Conservation (phyloP, 1,140 invertebrate genomes). For the Cydia amplana region DNA sequence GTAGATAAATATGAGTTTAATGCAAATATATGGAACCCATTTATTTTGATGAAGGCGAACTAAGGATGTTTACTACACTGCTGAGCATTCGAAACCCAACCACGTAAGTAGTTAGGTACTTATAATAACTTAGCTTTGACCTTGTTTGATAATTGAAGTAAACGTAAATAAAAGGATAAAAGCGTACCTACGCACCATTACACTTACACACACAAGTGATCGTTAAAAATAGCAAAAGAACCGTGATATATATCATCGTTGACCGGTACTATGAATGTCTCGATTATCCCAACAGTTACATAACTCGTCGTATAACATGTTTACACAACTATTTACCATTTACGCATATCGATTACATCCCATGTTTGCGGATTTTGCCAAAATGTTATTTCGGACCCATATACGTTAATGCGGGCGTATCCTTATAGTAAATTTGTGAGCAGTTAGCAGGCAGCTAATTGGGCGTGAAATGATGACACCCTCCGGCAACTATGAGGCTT, state of each 20-base stretch:
- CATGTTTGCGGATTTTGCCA: background rate
- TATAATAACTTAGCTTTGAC: background rate
- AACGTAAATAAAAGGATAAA: background rate
- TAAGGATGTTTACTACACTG: too few relatives aligned
- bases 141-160: background rate
- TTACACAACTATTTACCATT: background rate
- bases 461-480: conserved; percentile 61
- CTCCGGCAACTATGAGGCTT: conserved; percentile 35
- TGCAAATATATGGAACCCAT: too few relatives aligned
- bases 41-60: too few relatives aligned
- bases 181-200: too few relatives aligned
- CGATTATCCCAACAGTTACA: background rate
- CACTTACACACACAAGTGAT: background rate
- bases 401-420: background rate
- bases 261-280: background rate
- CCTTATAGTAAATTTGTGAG: conserved; percentile 37
- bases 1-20: too few relatives aligned
- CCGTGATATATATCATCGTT: background rate
- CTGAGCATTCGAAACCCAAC: too few relatives aligned
- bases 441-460: conserved; percentile 55
- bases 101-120: too few relatives aligned
- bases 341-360: background rate
- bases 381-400: background rate
- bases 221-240: conserved; percentile 8
- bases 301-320: background rate